Base-by-base conservation (phyloP, 2,888 invertebrate genomes). In the Perizoma affinitatum region DNA sequence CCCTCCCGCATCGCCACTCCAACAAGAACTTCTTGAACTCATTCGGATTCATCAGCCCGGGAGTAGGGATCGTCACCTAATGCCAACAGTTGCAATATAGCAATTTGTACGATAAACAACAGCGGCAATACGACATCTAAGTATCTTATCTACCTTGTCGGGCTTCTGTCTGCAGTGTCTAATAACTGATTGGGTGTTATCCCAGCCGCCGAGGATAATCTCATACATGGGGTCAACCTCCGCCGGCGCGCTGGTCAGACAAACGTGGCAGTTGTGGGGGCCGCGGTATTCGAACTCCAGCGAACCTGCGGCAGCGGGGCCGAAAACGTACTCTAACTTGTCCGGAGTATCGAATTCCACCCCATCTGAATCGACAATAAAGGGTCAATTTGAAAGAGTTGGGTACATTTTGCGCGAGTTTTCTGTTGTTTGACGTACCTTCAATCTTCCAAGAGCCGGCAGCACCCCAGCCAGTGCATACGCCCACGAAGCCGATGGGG, bases 401-500 rank as follows among this genome's bases (percentile, higher is more conserved):
- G 91, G 92, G 92, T 91, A 92, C 92, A 90, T 89, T 89, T 90
- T 82, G 85, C 67, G 68, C 9, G 33, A 36, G 42, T 59, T 50
- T 43, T 42, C 44, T 10, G 5, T 44, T 9, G 10, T 51, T 9
- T 48, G 36, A 64, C 76, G 62, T 91, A 96, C 96, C 95, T 92
- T 96, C 96, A 73, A 97, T 94, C 67, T 96, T 92, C 97, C 97
- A 97, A 45, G 95, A 93, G 41, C 97, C 97, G 55, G 88, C 91
- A 8, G 97, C 96, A 11, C 97, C 97, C 96, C 97, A 97, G 51
- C 97, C 97, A 48, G 97, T 97, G 87, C 96, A 96, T 38, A 97
- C 94, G 47, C 97, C 97, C 47, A 96, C 95, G 83, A 95, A 95
- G 65, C 93, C 94, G 58, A 97, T 93, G 8, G 94, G 94, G 82